Evolutionary conservation across 2,888 invertebrate species (phyloP).

Genomic region (Petrolisthes cinctipes): DNA sequence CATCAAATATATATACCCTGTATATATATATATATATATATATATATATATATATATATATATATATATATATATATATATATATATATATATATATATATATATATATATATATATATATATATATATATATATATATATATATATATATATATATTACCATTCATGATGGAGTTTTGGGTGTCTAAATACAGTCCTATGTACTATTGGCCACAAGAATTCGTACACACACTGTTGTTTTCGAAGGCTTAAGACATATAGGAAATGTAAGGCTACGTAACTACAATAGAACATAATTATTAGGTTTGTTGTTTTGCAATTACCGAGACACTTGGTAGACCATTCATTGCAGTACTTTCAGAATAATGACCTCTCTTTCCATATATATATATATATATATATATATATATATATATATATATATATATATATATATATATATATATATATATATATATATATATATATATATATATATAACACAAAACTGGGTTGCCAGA

Average conservation of each 20-base stretch:
- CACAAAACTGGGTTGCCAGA: not conserved
- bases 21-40: not conserved
- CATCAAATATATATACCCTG: not conserved
- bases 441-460: constrained; percentile 36
- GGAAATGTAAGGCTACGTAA: no score
- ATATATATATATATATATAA: not conserved
- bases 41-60: constrained; percentile 1
- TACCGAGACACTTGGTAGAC: no score
- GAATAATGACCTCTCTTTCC: not conserved
- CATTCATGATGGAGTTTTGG: no score
- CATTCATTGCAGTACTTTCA: no score
- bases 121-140: not conserved
- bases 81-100: not conserved
- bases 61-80: not conserved
- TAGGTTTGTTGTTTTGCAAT: no score
- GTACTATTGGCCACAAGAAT: no score
- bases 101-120: not conserved
- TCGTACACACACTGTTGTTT: no score
- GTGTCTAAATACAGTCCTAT: no score
- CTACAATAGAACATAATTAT: no score
- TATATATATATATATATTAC: not conserved
- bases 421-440: constrained; percentile 44
- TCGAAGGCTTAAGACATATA: no score
- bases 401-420: constrained; percentile 28
- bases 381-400: no score